Base-by-base conservation (phyloP, 2,797 vertebrate genomes). In the Erpetoichthys calabaricus region DNA sequence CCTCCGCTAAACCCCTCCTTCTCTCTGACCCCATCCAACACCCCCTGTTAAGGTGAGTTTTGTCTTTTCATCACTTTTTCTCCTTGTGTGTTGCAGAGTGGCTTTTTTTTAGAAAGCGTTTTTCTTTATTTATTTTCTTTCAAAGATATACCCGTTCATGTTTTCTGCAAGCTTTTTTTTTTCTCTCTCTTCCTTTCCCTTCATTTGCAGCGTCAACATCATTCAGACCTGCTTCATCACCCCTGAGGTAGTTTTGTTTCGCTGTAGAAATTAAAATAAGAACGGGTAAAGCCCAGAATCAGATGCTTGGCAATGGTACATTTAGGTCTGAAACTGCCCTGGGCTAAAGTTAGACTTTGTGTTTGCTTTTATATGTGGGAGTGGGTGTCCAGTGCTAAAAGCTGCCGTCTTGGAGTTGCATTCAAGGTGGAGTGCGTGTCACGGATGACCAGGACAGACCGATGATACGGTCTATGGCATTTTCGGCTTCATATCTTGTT, bases 21-120 rank as follows among this genome's bases (percentile, higher is more conserved):
- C 64, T 70, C 66, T 70, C 65, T 70, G 70, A 73, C 66, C 74
- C 73, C 69, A 72, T 67, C 70, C 70, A 70, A 72, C 74, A 73
- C 71, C 69, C 74, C 73, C 66, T 73, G 67, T 70, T 65, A 70
- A 78, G 76, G 76, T 80, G 76, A 78, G 78, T 76, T 70, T 63
- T 70, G 70, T 70, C 70, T 74, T 74, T 73, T 70, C 73, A 70
- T 66, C 75, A 72, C 74, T 73, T 76, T 64, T 42, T 62, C 70
- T 69, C 65, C 62, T 65, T 63, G 60, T 72, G 63, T 67, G 65
- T 69, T 9, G 53, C 42, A 45, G 53, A 50, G 42, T 44, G 47
- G 54, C 47, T 45, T 56, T 44, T 8, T 49, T 49, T 49, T 42
- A 55, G 6, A 45, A 51, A 43, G 9, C 44, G 53, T 60, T 42